Evolutionary conservation across 2,888 invertebrate species (phyloP).

Genomic region (Itoplectis maculator): DNA sequence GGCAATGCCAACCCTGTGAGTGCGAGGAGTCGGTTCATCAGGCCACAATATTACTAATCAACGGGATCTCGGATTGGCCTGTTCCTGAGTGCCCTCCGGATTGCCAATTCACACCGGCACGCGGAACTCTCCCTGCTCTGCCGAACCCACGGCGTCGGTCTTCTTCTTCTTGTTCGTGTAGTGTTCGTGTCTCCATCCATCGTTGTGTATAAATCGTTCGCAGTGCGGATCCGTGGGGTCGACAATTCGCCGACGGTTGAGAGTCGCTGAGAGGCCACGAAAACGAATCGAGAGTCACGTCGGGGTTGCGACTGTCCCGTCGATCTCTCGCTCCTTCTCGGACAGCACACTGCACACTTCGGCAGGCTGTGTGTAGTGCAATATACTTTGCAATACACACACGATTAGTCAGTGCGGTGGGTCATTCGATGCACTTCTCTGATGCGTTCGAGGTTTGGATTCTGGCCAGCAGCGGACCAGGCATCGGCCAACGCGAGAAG

Average conservation of each 20-base stretch:
- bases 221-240: not conserved
- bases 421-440: constrained; percentile 45
- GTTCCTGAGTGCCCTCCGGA: constrained; percentile 79
- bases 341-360: not conserved
- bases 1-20: constrained; percentile 72
- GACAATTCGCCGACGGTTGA: not conserved
- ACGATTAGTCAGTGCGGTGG: constrained; percentile 42
- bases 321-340: constrained; percentile 23
- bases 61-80: constrained; percentile 78
- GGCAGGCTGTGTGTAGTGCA: not conserved
- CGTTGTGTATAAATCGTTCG: not conserved
- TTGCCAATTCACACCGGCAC: constrained; percentile 81
- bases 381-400: constrained; percentile 8
- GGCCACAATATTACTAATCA: constrained; percentile 84
- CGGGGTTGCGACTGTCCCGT: constrained; percentile 14
- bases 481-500: constrained; percentile 4
- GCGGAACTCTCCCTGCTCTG: constrained; percentile 59
- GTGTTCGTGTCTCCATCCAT: not conserved
- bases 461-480: constrained; percentile 41
- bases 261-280: not conserved
- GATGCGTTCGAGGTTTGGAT: constrained; percentile 48
- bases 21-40: constrained; percentile 82
- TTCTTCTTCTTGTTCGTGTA: not conserved
- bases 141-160: constrained; percentile 3
- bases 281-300: constrained; percentile 9